Evolutionary conservation across 2,113 vertebrate species (phyloP).

Genomic region (Salvelinus alpinus): DNA sequence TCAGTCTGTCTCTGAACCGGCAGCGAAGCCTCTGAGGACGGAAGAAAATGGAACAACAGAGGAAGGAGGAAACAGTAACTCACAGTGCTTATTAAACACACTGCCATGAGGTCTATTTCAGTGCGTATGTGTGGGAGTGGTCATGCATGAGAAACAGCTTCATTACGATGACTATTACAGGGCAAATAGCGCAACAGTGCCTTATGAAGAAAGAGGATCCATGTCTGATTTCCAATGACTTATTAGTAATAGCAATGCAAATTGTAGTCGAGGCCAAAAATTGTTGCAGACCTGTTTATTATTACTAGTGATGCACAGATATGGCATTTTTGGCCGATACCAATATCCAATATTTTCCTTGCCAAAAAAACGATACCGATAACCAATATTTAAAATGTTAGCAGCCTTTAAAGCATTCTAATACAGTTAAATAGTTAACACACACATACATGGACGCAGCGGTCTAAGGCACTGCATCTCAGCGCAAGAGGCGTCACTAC

Average conservation of each 20-base stretch:
- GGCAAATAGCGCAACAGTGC: not conserved
- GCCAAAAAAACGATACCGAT: too few species aligned
- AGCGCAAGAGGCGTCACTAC: too few species aligned
- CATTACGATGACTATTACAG: not conserved
- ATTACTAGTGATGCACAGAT: too few species aligned
- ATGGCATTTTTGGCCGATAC: too few species aligned
- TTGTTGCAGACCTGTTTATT: not conserved
- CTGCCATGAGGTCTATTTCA: not conserved
- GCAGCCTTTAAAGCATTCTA: too few species aligned
- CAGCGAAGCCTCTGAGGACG: not conserved
- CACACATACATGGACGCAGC: too few species aligned
- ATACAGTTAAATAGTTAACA: too few species aligned
- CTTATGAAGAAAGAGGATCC: not conserved
- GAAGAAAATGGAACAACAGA: not conserved
- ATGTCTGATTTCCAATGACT: slow-evolving; percentile 22
- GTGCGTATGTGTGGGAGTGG: not conserved
- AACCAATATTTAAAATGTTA: too few species aligned
- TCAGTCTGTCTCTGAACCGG: not conserved
- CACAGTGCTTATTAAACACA: not conserved
- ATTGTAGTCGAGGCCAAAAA: slow-evolving; percentile 8
- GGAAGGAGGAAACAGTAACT: not conserved
- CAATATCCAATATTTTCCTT: too few species aligned
- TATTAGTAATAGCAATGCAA: slow-evolving; percentile 35
- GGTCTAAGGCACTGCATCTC: too few species aligned
- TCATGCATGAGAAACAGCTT: not conserved